A percentile compares a stretch with the other conserved stretches of the same genome.
Evolutionary conservation across 2,113 vertebrate species (phyloP).

Genomic region (Lagopus leucura): DNA sequence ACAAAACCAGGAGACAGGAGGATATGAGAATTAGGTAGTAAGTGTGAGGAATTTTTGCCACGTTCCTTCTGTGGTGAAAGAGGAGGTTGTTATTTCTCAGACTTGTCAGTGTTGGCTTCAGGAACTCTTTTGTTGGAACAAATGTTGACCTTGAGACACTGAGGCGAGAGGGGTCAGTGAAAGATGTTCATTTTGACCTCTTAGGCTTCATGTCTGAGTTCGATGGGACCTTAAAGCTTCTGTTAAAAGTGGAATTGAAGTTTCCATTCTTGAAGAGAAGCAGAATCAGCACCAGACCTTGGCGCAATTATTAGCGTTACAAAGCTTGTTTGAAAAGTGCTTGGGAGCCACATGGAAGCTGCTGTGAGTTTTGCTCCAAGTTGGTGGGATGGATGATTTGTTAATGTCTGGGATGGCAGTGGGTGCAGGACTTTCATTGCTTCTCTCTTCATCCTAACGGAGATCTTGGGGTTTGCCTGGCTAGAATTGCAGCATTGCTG

Average conservation of each 20-base stretch:
- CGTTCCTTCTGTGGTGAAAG: not conserved
- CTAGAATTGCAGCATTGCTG: conserved; percentile 42
- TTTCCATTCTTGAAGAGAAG: not conserved
- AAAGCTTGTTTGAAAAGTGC: not conserved
- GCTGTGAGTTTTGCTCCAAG: not conserved
- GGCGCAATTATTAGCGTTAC: not conserved
- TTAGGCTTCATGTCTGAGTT: not conserved
- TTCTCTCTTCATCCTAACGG: conserved; percentile 19
- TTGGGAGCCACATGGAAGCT: conserved; percentile 18
- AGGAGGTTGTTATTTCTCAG: not conserved
- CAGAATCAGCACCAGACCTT: not conserved
- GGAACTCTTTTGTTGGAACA: not conserved
- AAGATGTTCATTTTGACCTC: not conserved
- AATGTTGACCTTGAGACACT: not conserved
- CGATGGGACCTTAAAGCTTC: not conserved
- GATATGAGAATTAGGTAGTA: not conserved
- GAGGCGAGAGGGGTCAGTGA: not conserved
- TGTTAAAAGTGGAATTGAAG: not conserved
- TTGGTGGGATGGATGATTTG: conserved; percentile 8
- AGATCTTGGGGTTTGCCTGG: conserved; percentile 55
- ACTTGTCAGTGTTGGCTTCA: not conserved
- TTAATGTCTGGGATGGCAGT: not conserved
- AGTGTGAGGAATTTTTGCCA: not conserved
- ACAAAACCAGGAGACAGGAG: not conserved
- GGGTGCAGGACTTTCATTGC: conserved; percentile 14